Evolutionary conservation across 2,797 vertebrate species (phyloP).

Genomic region (Rallus crepitans): DNA sequence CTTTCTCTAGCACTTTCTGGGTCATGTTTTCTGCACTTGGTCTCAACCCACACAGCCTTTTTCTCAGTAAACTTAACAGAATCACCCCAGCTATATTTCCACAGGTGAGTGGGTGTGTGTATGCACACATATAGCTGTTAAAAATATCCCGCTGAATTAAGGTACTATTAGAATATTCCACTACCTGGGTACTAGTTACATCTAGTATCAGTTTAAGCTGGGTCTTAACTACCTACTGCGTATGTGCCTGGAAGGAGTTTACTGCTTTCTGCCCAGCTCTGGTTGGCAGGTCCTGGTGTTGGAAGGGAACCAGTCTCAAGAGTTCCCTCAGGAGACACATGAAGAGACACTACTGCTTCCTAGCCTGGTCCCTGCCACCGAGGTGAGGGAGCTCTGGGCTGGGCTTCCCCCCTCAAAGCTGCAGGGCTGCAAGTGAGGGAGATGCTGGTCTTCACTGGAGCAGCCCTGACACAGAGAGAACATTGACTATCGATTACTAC

Average conservation of each 20-base stretch:
- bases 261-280: background rate
- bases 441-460: background rate
- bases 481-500: background rate
- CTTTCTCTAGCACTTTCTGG: constrained; percentile 33
- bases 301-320: fast-evolving
- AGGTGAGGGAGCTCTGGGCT: background rate
- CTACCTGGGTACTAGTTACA: background rate
- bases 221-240: background rate
- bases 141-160: constrained; percentile 46
- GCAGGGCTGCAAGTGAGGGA: background rate
- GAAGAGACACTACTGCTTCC: background rate
- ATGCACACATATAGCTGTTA: background rate
- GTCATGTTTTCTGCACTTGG: constrained; percentile 41
- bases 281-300: background rate
- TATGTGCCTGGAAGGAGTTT: background rate
- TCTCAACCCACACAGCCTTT: constrained; percentile 27
- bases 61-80: constrained; percentile 49
- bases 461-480: background rate
- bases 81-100: constrained; percentile 28
- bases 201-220: background rate
- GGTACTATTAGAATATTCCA: constrained; percentile 21
- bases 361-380: background rate
- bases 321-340: fast-evolving
- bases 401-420: background rate
- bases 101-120: constrained; percentile 5